Percentiles rank a stretch among this genome's conserved stretches.
Evolutionary conservation across 2,888 invertebrate genomes (phyloP).

Genomic region (Drosophila kuntzei): DNA sequence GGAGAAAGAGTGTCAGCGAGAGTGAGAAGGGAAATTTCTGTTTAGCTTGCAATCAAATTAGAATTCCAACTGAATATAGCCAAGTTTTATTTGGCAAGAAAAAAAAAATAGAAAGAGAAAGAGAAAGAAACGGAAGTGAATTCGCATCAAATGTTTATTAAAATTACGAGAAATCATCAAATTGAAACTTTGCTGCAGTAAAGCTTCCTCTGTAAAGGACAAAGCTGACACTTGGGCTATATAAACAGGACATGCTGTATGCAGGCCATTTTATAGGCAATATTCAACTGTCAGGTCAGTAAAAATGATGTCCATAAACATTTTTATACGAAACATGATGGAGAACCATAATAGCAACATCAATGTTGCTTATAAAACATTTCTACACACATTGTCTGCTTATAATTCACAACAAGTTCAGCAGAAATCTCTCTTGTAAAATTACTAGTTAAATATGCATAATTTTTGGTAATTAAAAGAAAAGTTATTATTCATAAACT

Average conservation of each 20-base stretch:
- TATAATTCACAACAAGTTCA: constrained; percentile 1
- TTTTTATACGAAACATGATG: constrained; percentile 3
- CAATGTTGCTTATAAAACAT: constrained; percentile 7
- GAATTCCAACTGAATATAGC: constrained; percentile 38
- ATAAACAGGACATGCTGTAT: constrained; percentile 16
- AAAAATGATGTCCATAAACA: constrained; percentile 15
- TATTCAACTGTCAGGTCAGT: constrained; percentile 17
- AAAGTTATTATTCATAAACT: background rate
- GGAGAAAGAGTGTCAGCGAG: background rate
- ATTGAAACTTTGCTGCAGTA: constrained; percentile 17
- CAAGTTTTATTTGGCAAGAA: constrained; percentile 37
- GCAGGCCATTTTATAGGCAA: constrained; percentile 27
- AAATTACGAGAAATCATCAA: constrained; percentile 43
- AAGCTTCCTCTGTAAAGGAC: background rate
- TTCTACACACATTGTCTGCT: constrained; percentile 1
- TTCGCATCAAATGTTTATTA: constrained; percentile 47
- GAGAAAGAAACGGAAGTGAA: constrained; percentile 5
- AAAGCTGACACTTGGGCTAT: constrained; percentile 7
- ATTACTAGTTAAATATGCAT: background rate
- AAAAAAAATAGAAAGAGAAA: background rate
- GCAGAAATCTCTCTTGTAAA: background rate
- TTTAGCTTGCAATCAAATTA: constrained; percentile 59
- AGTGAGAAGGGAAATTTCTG: constrained; percentile 6
- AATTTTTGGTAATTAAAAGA: background rate
- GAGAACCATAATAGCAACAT: constrained; percentile 1